Base-by-base conservation (phyloP, 2,113 vertebrate genomes). In the Dermatemys mawii region DNA sequence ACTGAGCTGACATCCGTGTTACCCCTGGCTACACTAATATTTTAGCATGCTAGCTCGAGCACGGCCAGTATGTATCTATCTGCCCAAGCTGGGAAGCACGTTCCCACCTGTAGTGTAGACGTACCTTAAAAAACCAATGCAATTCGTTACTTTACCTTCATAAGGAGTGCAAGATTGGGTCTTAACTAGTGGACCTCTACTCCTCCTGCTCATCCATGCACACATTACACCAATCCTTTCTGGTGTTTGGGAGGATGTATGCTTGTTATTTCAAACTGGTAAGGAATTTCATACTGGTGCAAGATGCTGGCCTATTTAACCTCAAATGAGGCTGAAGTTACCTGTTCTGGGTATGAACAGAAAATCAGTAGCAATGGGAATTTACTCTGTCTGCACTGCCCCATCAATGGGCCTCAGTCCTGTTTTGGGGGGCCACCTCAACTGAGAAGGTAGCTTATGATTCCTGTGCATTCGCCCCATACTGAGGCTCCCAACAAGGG, bases 61-160 rank as follows among this genome's bases (percentile, higher is more conserved):
- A 38, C 63, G 38, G 35, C 16, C 35, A 19, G 63, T 38, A n/a
- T 9, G 10, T 19, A 17, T 38, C 19, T 5, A 17, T n/a, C 19
- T 38, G 19, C n/a, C 16, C 63, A 70, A 70, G 16, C n/a, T 38
- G 19, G 63, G n/a, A n/a, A 70, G 63, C 63, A 38, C 4, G 8
- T 38, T 70, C 35, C 9, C 63, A 21, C 63, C 63, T 90, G 44
- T 50, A 29, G 35, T 21, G 35, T 14, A 41, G 81, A 46, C 29
- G 2, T 19, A 16, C 70, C 41, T 0, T 0, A 10, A 83, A 78
- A 92, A 29, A 51, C 2, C 1, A 0, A n/a, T 48, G 70, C 41
- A 26, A 32, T 87, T 49, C 38, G 46, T 50, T 90, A 21, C 3
- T 38, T 70, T 70, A 35, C 57, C 29, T n/a, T 67, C 35, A 9